Evolutionary conservation across 2,113 vertebrate genomes (phyloP), one percentile per base, ranked within the genome.

Genomic region (Ammodramus savannarum): DNA sequence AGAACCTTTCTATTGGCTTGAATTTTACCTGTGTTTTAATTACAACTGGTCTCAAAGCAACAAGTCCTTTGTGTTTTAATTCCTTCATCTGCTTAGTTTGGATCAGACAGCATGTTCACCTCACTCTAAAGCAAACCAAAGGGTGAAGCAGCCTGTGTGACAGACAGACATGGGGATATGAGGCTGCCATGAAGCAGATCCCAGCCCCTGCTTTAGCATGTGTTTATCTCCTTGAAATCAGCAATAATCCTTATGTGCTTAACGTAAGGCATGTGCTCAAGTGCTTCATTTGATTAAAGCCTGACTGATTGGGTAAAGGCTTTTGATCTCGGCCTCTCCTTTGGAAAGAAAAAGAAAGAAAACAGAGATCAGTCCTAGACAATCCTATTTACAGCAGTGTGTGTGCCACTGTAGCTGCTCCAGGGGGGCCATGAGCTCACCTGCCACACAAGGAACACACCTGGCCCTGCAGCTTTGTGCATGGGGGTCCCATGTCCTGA

Each of bases 141-240:
- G 41, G 46, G 32, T 58, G 54, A 44, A 87, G 49, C 57, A 52
- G 80, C 3, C 29, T 38, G 34, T 27, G 22, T 39, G 84, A 63
- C 59, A 84, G 66, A 39, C 71, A 72, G 68, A 34, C 39, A 32
- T 0, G 16, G n/a, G 81, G 34, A 23, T 57, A 61, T 1, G 4
- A 91, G 13, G 41, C 14, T 90, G 58, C 66, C 3, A 0, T 23
- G 13, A 79, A 52, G 21, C 87, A 82, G 36, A 68, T 7, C 72
- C 0, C 0, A 87, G 71, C 44, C 58, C 66, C 31, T 94, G 74
- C 46, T 90, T 58, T 20, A 86, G 39, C 82, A 73, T 43, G 79
- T 66, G 49, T 84, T 83, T 93, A 85, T 91, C 71, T 83, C 88
- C 87, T 80, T 69, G 79, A 90, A 96, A 94, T 90, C 85, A 95